phyloP scores from a whole-genome alignment of 2,888 invertebrate species.

The Mantis religiosa region DNA sequence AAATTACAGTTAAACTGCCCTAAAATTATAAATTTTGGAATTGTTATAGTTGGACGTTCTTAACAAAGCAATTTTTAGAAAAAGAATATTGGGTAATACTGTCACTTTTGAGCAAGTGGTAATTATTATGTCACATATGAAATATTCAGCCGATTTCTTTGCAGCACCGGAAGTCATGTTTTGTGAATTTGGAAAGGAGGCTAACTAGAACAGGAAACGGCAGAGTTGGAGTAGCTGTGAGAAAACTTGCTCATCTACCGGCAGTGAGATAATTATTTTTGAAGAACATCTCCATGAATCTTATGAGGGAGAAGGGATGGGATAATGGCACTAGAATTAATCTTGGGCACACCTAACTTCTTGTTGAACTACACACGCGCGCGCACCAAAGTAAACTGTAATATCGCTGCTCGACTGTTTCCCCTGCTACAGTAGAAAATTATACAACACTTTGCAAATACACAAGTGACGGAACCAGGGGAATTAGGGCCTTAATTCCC shows the following conservation, averaged over 20 bases:
- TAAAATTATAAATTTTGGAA: too few species aligned
- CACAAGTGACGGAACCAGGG: not conserved
- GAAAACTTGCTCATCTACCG: not conserved
- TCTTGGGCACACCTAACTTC: not conserved
- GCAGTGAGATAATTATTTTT: not conserved
- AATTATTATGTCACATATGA: too few species aligned
- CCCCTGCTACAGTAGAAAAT: not conserved
- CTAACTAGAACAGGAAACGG: not conserved
- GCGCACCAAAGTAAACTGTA: not conserved
- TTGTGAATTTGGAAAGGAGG: not conserved
- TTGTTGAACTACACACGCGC: not conserved
- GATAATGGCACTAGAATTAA: conserved; percentile 5
- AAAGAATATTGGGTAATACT: too few species aligned
- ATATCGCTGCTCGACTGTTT: not conserved
- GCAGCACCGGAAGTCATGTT: too few species aligned
- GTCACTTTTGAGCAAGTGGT: too few species aligned
- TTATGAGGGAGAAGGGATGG: not conserved
- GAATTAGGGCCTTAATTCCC: not conserved
- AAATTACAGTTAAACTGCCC: too few species aligned
- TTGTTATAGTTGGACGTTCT: too few species aligned
- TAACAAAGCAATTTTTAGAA: too few species aligned
- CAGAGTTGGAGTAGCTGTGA: not conserved
- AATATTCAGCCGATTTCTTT: too few species aligned
- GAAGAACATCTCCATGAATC: not conserved
- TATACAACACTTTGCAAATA: not conserved